phyloP scores from a whole-genome alignment of 2,888 invertebrate genomes.

The Scaptomyza caliginosa region DNA sequence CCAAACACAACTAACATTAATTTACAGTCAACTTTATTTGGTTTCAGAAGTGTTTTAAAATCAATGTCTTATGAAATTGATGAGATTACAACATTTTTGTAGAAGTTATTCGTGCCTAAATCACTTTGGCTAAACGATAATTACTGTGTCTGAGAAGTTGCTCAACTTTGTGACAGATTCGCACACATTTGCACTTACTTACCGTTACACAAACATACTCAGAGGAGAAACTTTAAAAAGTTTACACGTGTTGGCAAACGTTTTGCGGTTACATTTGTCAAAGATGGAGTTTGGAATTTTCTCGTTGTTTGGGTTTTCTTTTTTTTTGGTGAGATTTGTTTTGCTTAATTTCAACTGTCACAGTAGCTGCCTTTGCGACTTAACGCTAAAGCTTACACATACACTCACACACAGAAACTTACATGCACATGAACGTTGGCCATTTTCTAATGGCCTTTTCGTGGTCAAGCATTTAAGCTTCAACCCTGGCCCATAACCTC shows the following conservation, averaged over 20 bases:
- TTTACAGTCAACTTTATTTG: background rate
- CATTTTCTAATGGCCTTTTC: slow-evolving; percentile 75
- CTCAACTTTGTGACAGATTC: slow-evolving; percentile 31
- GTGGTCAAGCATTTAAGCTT: slow-evolving; percentile 78
- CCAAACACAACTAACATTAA: background rate
- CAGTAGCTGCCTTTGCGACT: slow-evolving; percentile 53
- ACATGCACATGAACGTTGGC: slow-evolving; percentile 32
- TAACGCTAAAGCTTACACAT: slow-evolving; percentile 20
- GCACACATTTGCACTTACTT: slow-evolving; percentile 43
- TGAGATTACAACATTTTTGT: slow-evolving; percentile 1
- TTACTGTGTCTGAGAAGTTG: slow-evolving; percentile 34
- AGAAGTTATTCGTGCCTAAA: slow-evolving; percentile 23
- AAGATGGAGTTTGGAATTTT: slow-evolving; percentile 16
- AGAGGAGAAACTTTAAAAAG: slow-evolving; percentile 43
- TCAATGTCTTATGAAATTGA: background rate
- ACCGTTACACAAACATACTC: slow-evolving; percentile 4
- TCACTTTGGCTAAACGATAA: slow-evolving; percentile 32
- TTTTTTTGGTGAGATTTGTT: slow-evolving; percentile 34
- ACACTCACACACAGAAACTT: slow-evolving; percentile 6
- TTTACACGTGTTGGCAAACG: slow-evolving; percentile 72
- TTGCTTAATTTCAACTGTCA: slow-evolving; percentile 70
- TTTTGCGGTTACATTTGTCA: slow-evolving; percentile 60
- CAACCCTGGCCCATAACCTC: slow-evolving; percentile 53
- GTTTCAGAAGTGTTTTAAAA: slow-evolving; percentile 15
- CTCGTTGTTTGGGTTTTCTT: slow-evolving; percentile 4